These are phyloP conservation scores for Lethrus apterus DNA, from an alignment of 1,140 invertebrate genomes.

Conservation along the genomic window DNA sequence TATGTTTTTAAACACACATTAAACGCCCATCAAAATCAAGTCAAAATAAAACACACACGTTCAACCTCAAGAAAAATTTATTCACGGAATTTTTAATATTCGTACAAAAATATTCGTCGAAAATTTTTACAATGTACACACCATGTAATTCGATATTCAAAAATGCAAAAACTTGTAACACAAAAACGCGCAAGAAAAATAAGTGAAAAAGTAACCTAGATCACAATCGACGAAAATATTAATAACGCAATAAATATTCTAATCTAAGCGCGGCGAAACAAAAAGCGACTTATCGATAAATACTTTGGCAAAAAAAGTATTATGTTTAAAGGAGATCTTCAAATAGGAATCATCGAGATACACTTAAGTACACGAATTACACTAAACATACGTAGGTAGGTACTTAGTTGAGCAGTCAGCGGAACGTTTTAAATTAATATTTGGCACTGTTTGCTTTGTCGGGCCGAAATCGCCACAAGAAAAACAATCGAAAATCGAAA, in stretches of 20 bases:
- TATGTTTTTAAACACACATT: slow-evolving; percentile 3
- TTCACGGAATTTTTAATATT: slow-evolving; percentile 16
- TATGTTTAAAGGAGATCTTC: slow-evolving; percentile 12
- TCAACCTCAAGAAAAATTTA: slow-evolving; percentile 15
- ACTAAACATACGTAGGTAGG: slow-evolving; percentile 3
- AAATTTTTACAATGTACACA: slow-evolving; percentile 22
- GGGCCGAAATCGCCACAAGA: too few species aligned
- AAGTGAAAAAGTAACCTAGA: neutral
- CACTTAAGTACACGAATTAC: slow-evolving; percentile 7
- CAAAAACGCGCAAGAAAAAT: neutral
- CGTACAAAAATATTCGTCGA: slow-evolving; percentile 29
- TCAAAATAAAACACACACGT: neutral
- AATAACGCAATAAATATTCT: slow-evolving; percentile 15
- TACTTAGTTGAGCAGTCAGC: slow-evolving; percentile 5
- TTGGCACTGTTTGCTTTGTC: slow-evolving; percentile 4
- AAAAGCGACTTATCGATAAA: neutral
- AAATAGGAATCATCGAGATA: slow-evolving; percentile 15
- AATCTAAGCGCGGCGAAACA: slow-evolving; percentile 5
- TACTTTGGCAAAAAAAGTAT: slow-evolving; percentile 15
- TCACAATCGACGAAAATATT: slow-evolving; percentile 6
- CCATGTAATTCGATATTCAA: slow-evolving; percentile 3
- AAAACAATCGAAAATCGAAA: neutral
- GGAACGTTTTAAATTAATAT: slow-evolving; percentile 9
- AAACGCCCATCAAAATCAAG: neutral
- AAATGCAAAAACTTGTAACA: neutral